Evolutionary conservation across 2,888 invertebrate genomes (phyloP), one percentile per base, ranked within the genome.

Genomic region (Pseudococcus jackbeardsleyi): DNA sequence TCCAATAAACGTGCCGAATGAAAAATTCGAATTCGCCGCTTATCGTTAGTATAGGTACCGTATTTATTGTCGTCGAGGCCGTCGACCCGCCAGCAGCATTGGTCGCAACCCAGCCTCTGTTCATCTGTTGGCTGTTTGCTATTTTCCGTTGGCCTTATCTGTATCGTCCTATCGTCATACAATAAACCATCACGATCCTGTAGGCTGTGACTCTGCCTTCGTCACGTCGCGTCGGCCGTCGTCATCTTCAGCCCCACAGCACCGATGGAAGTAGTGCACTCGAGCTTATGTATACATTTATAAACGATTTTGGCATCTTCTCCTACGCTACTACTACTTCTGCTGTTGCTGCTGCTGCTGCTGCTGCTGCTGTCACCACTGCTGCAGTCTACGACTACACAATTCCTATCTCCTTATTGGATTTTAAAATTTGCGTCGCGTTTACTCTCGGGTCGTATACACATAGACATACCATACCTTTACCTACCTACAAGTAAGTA

Each of bases 51-150:
- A 8, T 8, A 9, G n/a, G n/a, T n/a, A n/a, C n/a, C 9, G 9
- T 68, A 68, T 68, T 68, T 68, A 68, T 26, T 26, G 26, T 68
- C 68, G 11, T 26, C 68, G 68, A 54, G 22, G 68, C 26, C 68
- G 19, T 26, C 68, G 22, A 68, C 68, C 68, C 68, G 54, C n/a
- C 54, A n/a, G n/a, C 54, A 54, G 50, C 7, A 50, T 15, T 50
- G 50, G 50, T 12, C 50, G 12, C 50, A 50, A 12, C 12, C 50
- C 1, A 50, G 50, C 26, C 26, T 33, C 26, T 33, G 26, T 33
- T 33, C 3, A 2, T 33, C 26, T 33, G 26, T 3, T 33, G 26
- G 26, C 26, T 33, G 26, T 33, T 33, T 33, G 26, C 26, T 33
- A 3, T 33, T 33, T 33, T 1, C 26, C 3, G 26, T 33, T 33